phyloP scores from a whole-genome alignment of 2,797 vertebrate species.

The Poeciliopsis paucimaculata region DNA sequence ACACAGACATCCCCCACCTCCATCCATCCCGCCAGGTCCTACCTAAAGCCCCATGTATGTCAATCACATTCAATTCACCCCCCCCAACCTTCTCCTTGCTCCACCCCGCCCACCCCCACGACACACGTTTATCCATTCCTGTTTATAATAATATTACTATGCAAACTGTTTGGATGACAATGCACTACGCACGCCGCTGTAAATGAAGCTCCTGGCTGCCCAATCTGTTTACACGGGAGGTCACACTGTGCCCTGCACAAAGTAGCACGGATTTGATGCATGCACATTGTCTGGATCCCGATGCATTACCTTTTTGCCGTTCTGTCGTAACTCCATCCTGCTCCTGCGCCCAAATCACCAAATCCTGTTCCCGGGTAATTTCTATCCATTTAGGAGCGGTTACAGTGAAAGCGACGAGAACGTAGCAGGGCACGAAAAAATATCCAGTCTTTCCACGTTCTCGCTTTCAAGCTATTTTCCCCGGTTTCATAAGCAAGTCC shows the following conservation, averaged over 20 bases:
- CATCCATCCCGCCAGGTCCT: slow-evolving; percentile 71
- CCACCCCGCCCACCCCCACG: slow-evolving; percentile 78
- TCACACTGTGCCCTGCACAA: slow-evolving; percentile 56
- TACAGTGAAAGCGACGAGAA: slow-evolving; percentile 65
- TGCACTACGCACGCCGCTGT: slow-evolving; percentile 59
- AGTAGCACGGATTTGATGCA: slow-evolving; percentile 54
- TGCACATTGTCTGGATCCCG: slow-evolving; percentile 74
- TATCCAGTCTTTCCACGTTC: slow-evolving; percentile 72
- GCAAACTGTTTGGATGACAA: slow-evolving; percentile 75
- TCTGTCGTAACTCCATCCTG: slow-evolving; percentile 89
- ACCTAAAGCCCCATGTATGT: slow-evolving; percentile 75
- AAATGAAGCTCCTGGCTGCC: slow-evolving; percentile 49
- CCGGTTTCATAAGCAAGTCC: slow-evolving; percentile 82
- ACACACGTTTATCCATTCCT: slow-evolving; percentile 68
- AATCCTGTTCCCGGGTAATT: slow-evolving; percentile 88
- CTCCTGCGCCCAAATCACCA: slow-evolving; percentile 86
- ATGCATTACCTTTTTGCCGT: slow-evolving; percentile 85
- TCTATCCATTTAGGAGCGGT: slow-evolving; percentile 82
- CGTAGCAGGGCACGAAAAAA: slow-evolving; percentile 68
- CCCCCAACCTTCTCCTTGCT: slow-evolving; percentile 67
- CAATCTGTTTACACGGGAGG: slow-evolving; percentile 72
- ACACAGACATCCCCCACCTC: slow-evolving; percentile 73
- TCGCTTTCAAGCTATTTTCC: slow-evolving; percentile 81
- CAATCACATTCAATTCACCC: slow-evolving; percentile 81
- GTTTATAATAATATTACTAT: slow-evolving; percentile 77